These are phyloP conservation scores for Nemopilema nomurai DNA, from an alignment of 30 jellyfish, hydroid and myxozoan species.

Conservation along the genomic window DNA sequence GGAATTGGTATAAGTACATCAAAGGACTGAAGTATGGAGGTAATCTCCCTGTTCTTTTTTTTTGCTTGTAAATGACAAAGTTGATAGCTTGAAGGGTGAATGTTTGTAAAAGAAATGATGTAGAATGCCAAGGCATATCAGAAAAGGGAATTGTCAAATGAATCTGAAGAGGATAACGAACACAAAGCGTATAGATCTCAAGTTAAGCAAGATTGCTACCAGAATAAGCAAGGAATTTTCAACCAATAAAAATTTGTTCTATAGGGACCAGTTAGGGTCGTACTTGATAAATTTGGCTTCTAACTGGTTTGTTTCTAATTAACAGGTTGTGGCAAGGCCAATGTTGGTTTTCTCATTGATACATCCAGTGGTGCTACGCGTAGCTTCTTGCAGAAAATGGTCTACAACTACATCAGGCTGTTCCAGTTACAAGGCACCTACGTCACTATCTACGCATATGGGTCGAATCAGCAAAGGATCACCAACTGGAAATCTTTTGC, in stretches of 20 bases:
- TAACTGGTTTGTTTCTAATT: neutral
- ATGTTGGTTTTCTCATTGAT: slow-evolving; percentile 60
- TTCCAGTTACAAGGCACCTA: slow-evolving; percentile 71
- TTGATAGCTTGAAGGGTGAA: no score
- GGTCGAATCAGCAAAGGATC: slow-evolving; percentile 39
- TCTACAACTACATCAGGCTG: slow-evolving; percentile 61
- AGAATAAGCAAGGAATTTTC: no score
- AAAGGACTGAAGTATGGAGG: slow-evolving; percentile 67
- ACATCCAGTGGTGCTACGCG: slow-evolving; percentile 63
- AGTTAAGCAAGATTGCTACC: no score
- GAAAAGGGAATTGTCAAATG: no score
- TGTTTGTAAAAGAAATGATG: no score
- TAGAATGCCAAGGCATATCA: no score
- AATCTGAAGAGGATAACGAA: no score
- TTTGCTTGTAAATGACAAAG: no score
- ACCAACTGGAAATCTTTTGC: slow-evolving; percentile 67
- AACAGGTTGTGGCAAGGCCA: slow-evolving; percentile 67
- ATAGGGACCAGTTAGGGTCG: no score
- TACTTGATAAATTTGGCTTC: neutral
- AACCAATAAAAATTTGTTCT: no score
- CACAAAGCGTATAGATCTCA: no score
- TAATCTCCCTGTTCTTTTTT: neutral
- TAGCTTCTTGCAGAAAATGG: slow-evolving; percentile 59
- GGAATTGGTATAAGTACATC: slow-evolving; percentile 81
- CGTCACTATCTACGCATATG: slow-evolving; percentile 61